Conservation (phyloP, 92 coral and sea anemone species). For the Parazoanthus atlanticus region DNA sequence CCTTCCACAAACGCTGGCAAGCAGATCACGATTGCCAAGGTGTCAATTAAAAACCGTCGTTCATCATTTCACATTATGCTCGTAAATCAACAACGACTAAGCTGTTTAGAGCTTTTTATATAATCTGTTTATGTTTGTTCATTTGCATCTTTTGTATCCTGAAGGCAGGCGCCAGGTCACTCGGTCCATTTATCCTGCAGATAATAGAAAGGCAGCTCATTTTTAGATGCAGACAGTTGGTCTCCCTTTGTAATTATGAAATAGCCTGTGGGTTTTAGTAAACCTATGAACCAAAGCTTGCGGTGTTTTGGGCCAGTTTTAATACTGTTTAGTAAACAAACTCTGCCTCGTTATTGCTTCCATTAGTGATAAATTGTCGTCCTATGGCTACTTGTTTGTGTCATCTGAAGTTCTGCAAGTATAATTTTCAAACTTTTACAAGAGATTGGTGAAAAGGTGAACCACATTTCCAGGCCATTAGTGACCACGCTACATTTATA, state of each 20-base stretch:
- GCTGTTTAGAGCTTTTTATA: not conserved
- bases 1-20: not conserved
- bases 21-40: not conserved
- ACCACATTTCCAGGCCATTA: not conserved
- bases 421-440: not conserved
- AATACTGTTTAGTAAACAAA: not conserved
- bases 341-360: not conserved
- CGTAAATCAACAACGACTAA: not conserved
- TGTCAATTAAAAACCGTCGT: not conserved
- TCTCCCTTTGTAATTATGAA: not conserved
- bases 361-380: not conserved
- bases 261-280: not conserved
- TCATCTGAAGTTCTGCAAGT: not conserved
- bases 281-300: not conserved
- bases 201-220: not conserved
- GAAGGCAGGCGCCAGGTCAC: not conserved
- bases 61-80: not conserved
- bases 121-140: not conserved
- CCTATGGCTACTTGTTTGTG: not conserved
- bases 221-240: not conserved
- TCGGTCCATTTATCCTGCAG: not conserved
- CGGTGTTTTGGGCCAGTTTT: not conserved
- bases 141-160: not conserved
- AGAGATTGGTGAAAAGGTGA: not conserved
- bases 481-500: not conserved